Evolutionary conservation across 2,113 vertebrate species (phyloP), one percentile per base, ranked within the genome.

Genomic region (Dasyurus viverrinus): DNA sequence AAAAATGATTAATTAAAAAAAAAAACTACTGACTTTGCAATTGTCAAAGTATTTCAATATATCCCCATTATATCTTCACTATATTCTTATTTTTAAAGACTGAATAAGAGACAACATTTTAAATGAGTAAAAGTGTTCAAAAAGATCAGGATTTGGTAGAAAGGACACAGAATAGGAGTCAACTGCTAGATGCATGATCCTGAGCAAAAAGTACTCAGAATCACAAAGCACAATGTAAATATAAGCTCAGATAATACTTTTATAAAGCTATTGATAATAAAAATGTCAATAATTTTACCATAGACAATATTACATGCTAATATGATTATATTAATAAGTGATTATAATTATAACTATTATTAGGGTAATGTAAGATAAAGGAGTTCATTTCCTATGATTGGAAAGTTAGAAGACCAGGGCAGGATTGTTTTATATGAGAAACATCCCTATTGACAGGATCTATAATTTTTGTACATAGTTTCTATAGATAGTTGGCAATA

Each of bases 371-470:
- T 96, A 95, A 94, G 96, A 95, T 95, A 97, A 95, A 96, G 95
- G 97, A 96, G 96, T 96, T 97, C 97, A 95, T 94, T 91, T 94
- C 91, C 92, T 96, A 54, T 90, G 96, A 92, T 96, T 89, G 30
- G 97, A 97, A 97, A 96, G 96, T 98, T 96, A 97, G 95, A 94
- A 30, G 60, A 36, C 12, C 97, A 97, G 30, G 95, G 97, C 97
- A 97, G 96, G 96, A 96, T 55, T 96, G 96, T 97, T 97, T 97
- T 96, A 95, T 90, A 97, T 91, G 90, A 95, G 97, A 97, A 94
- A 93, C 22, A n/a, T 68, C 3, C 57, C n/a, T 90, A 93, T 94
- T 89, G 96, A 96, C 96, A 95, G 96, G 95, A 96, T 95, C 95
- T 93, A 68, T 91, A 95, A 92, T 93, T 97, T 97, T 97, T 96